These are phyloP conservation scores for Acrocephalus kingi DNA, from an alignment of 2,113 vertebrate species.

Conservation along the genomic window DNA sequence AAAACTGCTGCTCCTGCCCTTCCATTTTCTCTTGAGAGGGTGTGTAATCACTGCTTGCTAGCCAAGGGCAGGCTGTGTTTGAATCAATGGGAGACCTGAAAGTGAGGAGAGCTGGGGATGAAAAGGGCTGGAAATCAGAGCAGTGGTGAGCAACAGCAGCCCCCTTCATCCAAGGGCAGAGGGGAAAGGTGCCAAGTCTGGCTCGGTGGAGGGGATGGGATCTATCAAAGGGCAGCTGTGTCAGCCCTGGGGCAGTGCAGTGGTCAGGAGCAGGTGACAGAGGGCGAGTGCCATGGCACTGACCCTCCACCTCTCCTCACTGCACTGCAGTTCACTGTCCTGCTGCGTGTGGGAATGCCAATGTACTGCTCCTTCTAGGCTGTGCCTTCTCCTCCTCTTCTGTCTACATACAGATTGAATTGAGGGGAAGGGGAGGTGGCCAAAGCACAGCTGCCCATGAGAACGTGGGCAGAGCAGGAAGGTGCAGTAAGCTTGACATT, in stretches of 20 bases:
- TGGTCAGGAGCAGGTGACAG: fast-evolving
- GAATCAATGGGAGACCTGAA: background rate
- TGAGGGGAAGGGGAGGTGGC: background rate
- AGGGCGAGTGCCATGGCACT: background rate
- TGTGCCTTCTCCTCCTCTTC: background rate
- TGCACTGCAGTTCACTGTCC: background rate
- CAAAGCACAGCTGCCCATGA: background rate
- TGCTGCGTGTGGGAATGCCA: background rate
- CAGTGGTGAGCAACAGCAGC: background rate
- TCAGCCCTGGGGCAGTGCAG: background rate
- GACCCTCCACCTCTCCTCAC: fast-evolving
- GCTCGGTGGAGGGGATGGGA: background rate
- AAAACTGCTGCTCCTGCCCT: background rate
- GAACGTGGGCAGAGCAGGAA: background rate
- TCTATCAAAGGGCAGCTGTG: background rate
- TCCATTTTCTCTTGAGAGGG: background rate
- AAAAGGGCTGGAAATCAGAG: background rate
- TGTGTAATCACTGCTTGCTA: background rate
- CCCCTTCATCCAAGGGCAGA: background rate
- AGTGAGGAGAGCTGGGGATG: background rate
- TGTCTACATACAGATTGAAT: fast-evolving
- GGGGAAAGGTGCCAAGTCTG: background rate
- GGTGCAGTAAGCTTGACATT: background rate
- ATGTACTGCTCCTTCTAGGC: background rate
- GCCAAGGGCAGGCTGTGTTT: background rate